Evolutionary conservation across 2,888 invertebrate species (phyloP).

Genomic region (Trachelus stipa): DNA sequence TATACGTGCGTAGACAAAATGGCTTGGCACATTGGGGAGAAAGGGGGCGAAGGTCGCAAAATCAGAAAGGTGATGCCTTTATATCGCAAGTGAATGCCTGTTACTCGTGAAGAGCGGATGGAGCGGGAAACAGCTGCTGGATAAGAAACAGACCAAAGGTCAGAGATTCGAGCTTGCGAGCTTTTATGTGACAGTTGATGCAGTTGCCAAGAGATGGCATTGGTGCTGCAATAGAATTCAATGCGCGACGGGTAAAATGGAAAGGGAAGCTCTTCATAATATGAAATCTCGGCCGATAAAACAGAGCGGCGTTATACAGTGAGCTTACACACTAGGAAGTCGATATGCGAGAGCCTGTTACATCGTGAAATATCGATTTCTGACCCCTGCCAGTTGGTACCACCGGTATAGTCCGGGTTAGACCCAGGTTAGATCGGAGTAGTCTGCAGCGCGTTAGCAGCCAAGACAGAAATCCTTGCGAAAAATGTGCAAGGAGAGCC

Average conservation of each 20-base stretch:
- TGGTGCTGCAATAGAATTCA: background rate
- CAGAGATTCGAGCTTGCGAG: background rate
- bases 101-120: background rate
- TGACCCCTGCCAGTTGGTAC: slow-evolving; percentile 47
- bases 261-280: background rate
- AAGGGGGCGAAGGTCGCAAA: background rate
- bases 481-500: slow-evolving; percentile 19
- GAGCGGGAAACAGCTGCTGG: background rate
- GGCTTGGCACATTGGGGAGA: background rate
- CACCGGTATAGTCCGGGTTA: slow-evolving; percentile 9
- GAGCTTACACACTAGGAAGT: slow-evolving; percentile 34
- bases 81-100: too few relatives aligned
- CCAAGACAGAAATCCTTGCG: background rate
- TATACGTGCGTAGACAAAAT: background rate
- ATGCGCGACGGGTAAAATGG: background rate
- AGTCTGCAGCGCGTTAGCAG: background rate
- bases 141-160: too few relatives aligned
- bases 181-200: background rate
- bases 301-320: slow-evolving; percentile 16
- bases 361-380: slow-evolving; percentile 44
- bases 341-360: slow-evolving; percentile 32
- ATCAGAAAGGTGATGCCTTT: background rate
- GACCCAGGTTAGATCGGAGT: background rate
- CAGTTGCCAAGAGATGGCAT: background rate
- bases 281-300: slow-evolving; percentile 25